Base-by-base conservation (phyloP, 2,113 vertebrate genomes). In the Xyrauchen texanus region DNA sequence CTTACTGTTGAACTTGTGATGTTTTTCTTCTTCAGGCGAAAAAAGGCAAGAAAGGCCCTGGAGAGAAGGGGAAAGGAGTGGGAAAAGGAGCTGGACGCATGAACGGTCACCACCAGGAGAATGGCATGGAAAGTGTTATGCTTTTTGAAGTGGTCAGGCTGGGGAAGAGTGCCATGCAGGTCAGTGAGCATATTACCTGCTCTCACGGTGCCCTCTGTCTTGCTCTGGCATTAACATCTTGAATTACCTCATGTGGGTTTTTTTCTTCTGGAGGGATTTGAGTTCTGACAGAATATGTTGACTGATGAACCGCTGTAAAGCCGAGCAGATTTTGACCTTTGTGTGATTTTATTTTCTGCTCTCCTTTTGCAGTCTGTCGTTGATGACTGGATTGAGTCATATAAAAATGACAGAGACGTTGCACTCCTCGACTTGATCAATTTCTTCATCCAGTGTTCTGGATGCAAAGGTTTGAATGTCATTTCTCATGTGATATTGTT, bases 91-190 rank as follows among this genome's bases (percentile, higher is more conserved):
- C 95, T 0, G 96, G 97, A 87, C 96, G 97, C 91, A 93, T 99
- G 94, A 99, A 99, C 91, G 98, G 98, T 86, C 97, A 99, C 92
- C 97, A 99, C 84, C 98, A 98, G 88, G 97, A 99, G 91, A 99
- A 99, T 93, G 97, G 96, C 94, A 97, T 99, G 94, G 98, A 99
- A 93, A 98, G 97, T 94, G 95, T 99, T 95, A 98, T 99, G 97
- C 91, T 99, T 81, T 99, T 99, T 91, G 97, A 99, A 89, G 97
- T 99, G 87, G 98, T 99, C 70, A 97, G 95, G 93, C 92, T 98
- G 93, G 98, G 98, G 86, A 97, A 97, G 91, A 98, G 97, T 93
- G 98, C 98, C 92, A 98, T 98, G 97, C 97, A 98, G 97, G 98
- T 99, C 92, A 76, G 84, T 79, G 12, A 34, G 21, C 21, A 34